These are phyloP conservation scores for Leucoptera coffeella DNA, from an alignment of 2,888 invertebrate species.

Conservation along the genomic window DNA sequence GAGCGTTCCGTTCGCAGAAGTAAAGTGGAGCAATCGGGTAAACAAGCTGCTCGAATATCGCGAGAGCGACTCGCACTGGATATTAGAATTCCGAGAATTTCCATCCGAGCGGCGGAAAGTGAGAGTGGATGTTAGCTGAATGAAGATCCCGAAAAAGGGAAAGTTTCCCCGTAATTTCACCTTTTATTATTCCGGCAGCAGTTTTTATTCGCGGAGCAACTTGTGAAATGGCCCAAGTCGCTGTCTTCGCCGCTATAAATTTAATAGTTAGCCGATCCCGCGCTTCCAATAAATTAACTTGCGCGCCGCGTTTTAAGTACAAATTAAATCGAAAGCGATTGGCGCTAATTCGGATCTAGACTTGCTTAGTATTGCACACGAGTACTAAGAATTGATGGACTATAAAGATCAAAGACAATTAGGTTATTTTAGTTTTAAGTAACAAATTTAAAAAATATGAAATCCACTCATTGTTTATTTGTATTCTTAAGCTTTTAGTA, in stretches of 20 bases:
- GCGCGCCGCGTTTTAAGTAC: conserved; percentile 48
- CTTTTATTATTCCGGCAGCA: conserved; percentile 51
- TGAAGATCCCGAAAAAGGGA: conserved; percentile 38
- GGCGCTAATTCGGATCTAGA: conserved; percentile 52
- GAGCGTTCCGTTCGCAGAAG: conserved; percentile 32
- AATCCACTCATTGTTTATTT: too few relatives aligned
- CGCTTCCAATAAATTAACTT: conserved; percentile 51
- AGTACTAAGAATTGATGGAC: too few relatives aligned
- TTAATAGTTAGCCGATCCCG: conserved; percentile 54
- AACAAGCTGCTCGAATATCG: conserved; percentile 41
- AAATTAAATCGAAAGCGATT: conserved; percentile 47
- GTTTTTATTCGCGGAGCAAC: conserved; percentile 45
- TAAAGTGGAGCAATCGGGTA: conserved; percentile 40
- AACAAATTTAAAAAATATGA: too few relatives aligned
- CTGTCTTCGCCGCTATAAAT: conserved; percentile 54
- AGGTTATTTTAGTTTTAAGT: too few relatives aligned
- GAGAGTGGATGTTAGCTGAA: conserved; percentile 34
- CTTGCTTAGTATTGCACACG: too few relatives aligned
- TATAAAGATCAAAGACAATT: too few relatives aligned
- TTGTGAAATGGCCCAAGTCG: conserved; percentile 46
- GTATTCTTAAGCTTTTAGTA: too few relatives aligned
- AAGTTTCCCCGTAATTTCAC: conserved; percentile 49
- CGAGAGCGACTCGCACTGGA: conserved; percentile 35
- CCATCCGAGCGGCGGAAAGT: conserved; percentile 21
- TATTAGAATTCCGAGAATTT: conserved; percentile 48